phyloP scores from a whole-genome alignment of 2,888 invertebrate genomes.

The Caenorhabditis doughertyi region DNA sequence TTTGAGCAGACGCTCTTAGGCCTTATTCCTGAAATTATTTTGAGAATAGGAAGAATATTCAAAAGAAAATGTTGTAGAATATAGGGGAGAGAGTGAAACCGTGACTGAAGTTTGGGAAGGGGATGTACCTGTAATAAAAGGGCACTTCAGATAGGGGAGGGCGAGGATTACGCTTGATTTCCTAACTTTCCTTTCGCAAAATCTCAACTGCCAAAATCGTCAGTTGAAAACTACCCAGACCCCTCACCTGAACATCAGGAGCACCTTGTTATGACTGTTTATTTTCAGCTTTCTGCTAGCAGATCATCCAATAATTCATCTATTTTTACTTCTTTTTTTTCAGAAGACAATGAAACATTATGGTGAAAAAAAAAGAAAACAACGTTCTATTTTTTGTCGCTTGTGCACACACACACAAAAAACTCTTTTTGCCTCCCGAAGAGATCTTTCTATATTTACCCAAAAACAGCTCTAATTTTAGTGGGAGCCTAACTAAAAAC shows the following conservation, averaged over 20 bases:
- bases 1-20: no score
- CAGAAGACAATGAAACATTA: slow-evolving; percentile 53
- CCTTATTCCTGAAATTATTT: no score
- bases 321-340: slow-evolving; percentile 33
- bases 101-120: no score
- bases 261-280: background rate
- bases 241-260: no score
- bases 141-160: no score
- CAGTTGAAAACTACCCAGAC: background rate
- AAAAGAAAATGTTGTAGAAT: no score
- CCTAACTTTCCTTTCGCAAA: no score
- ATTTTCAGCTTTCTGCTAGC: slow-evolving; percentile 1
- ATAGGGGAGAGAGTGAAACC: no score
- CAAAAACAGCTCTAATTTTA: slow-evolving; percentile 62
- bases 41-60: no score
- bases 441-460: slow-evolving; percentile 49
- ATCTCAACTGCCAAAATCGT: no score
- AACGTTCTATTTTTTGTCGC: slow-evolving; percentile 47
- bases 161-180: no score
- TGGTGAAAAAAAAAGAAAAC: background rate
- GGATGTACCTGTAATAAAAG: no score
- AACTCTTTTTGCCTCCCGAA: background rate
- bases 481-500: slow-evolving; percentile 56
- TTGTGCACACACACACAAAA: background rate
- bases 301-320: slow-evolving; percentile 5